Evolutionary conservation across 2,888 invertebrate species (phyloP).

Genomic region (Tortrix viridana): DNA sequence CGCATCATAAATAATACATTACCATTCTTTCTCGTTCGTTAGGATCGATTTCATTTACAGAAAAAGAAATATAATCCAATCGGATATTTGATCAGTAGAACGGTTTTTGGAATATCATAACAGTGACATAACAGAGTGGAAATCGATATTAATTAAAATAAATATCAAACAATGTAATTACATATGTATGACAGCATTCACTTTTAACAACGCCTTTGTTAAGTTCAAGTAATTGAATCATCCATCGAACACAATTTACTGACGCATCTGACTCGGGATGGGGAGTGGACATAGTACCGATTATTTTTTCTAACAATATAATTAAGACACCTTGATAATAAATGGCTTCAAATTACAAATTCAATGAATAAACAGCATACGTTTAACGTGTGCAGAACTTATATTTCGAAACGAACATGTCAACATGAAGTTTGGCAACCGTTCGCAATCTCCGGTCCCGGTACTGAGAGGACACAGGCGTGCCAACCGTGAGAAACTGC

Average conservation of each 20-base stretch:
- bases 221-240: slow-evolving; percentile 5
- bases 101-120: not conserved
- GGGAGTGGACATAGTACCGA: not conserved
- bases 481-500: slow-evolving; percentile 64
- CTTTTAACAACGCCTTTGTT: not conserved
- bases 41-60: slow-evolving; percentile 12
- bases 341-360: slow-evolving; percentile 6
- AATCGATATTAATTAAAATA: not conserved
- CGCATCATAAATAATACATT: slow-evolving; percentile 37
- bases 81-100: not conserved
- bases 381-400: not conserved
- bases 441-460: slow-evolving; percentile 66
- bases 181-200: not conserved
- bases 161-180: slow-evolving; percentile 3
- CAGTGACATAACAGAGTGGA: not conserved
- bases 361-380: not conserved
- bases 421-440: slow-evolving; percentile 58
- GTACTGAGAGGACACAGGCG: slow-evolving; percentile 59
- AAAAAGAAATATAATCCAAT: slow-evolving; percentile 8
- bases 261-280: slow-evolving; percentile 15
- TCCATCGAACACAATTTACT: slow-evolving; percentile 25
- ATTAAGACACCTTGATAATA: not conserved
- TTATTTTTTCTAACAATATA: not conserved
- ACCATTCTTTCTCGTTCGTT: slow-evolving; percentile 31
- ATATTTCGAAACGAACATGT: slow-evolving; percentile 41